These are phyloP conservation scores for Nyctibius bracteatus DNA, from an alignment of 2,113 vertebrate species.

Conservation along the genomic window DNA sequence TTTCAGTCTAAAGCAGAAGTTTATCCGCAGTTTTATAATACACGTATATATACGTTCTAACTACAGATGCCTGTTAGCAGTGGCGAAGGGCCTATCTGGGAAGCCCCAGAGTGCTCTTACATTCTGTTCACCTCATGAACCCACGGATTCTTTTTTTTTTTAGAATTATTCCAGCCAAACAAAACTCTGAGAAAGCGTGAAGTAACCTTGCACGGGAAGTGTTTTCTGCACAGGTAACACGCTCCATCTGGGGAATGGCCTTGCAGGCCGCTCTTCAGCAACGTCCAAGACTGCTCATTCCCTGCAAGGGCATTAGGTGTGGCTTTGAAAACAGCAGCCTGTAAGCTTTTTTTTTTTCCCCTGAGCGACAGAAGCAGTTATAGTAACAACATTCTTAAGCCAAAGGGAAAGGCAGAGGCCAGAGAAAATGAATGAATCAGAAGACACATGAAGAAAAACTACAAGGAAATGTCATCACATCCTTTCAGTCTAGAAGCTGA, in stretches of 20 bases:
- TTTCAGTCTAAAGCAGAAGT: neutral
- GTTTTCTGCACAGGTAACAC: fast-evolving
- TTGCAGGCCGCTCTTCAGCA: neutral
- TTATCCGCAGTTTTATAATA: neutral
- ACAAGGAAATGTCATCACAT: conserved; percentile 27
- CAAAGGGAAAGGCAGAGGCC: neutral
- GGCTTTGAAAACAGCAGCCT: neutral
- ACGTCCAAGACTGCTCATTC: neutral
- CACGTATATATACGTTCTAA: fast-evolving
- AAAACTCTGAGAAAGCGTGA: neutral
- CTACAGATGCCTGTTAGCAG: neutral
- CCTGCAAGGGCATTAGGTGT: neutral
- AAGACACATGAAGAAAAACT: neutral
- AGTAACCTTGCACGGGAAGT: neutral
- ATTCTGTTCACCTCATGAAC: neutral
- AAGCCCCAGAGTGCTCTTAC: neutral
- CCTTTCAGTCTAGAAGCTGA: neutral
- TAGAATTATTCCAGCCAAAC: neutral
- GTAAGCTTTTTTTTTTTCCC: neutral
- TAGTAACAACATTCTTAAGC: neutral
- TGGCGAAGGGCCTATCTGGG: neutral
- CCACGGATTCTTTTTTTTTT: neutral
- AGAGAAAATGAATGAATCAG: conserved; percentile 1
- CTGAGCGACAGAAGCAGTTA: neutral
- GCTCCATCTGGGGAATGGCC: neutral